Evolutionary conservation across 37 sponge, comb jelly and placozoan genomes (phyloP).

Genomic region (Agelas oroides): DNA sequence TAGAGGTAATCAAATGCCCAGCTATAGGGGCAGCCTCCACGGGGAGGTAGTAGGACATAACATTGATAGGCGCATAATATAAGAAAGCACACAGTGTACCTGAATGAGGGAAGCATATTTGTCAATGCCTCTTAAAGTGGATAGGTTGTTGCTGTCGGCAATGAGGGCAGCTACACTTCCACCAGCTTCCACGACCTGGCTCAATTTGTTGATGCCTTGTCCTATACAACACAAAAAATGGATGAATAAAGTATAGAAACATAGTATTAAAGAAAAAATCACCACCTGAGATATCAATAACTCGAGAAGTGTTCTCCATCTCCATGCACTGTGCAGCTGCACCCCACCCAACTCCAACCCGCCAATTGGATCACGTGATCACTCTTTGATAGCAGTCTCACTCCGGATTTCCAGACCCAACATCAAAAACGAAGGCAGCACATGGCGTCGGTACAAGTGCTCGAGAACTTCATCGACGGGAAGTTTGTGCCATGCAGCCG

Average conservation of each 20-base stretch:
- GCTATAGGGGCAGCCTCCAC: no score
- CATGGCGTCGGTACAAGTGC: slow-evolving; percentile 41
- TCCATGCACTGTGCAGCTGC: not conserved
- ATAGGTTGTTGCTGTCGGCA: slow-evolving; percentile 56
- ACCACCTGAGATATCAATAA: slow-evolving; percentile 20
- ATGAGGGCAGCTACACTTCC: slow-evolving; percentile 41
- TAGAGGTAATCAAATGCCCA: no score
- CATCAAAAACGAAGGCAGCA: no score
- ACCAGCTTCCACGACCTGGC: slow-evolving; percentile 11
- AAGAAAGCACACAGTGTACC: not conserved
- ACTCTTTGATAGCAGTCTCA: no score
- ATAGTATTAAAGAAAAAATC: no score
- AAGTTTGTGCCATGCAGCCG: slow-evolving; percentile 61
- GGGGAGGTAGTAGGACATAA: no score
- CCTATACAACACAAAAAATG: slow-evolving; percentile 11
- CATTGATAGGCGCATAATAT: no score
- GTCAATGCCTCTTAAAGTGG: slow-evolving; percentile 58
- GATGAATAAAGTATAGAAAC: not conserved
- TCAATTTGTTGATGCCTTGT: slow-evolving; percentile 14
- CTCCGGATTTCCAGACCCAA: no score
- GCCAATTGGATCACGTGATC: no score
- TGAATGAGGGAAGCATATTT: slow-evolving; percentile 54
- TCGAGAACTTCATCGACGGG: slow-evolving; percentile 87
- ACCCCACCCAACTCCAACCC: no score
- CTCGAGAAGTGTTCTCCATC: not conserved